A percentile compares a stretch with the other conserved stretches of the same genome.
These are phyloP conservation scores for Agonopterix heracliana DNA, from an alignment of 2,888 invertebrate genomes.

Conservation along the genomic window DNA sequence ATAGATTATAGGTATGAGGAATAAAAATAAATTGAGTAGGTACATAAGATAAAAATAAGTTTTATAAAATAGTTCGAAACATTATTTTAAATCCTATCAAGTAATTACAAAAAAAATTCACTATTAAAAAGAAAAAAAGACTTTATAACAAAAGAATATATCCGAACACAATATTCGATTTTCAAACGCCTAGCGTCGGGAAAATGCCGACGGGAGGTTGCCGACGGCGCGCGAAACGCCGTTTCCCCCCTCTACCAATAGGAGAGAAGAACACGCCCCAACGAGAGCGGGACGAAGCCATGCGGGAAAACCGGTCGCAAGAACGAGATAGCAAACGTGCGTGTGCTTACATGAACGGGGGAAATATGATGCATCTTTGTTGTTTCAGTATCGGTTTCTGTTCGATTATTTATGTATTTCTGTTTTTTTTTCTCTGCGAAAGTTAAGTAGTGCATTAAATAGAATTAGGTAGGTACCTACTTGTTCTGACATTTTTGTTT, in stretches of 20 bases:
- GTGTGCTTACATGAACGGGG: conserved; percentile 54
- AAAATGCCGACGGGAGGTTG: conserved; percentile 66
- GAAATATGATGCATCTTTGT: conserved; percentile 73
- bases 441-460: conserved; percentile 53
- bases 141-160: background rate
- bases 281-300: conserved; percentile 30
- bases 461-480: conserved; percentile 31
- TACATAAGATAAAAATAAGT: too few species aligned
- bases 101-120: too few species aligned
- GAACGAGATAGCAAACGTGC: conserved; percentile 40
- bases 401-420: conserved; percentile 54
- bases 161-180: conserved; percentile 32
- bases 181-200: conserved; percentile 62
- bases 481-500: conserved; percentile 8
- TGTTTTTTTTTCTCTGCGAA: conserved; percentile 41
- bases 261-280: conserved; percentile 59
- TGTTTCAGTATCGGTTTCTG: conserved; percentile 70
- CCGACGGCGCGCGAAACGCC: conserved; percentile 46
- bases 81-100: too few species aligned
- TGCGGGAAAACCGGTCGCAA: conserved; percentile 38
- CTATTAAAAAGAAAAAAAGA: too few species aligned
- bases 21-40: too few species aligned
- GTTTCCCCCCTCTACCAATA: conserved; percentile 66
- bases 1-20: too few species aligned
- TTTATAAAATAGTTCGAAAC: too few species aligned